A percentile compares a stretch with the other conserved stretches of the same genome.
Evolutionary conservation across 2,113 vertebrate species (phyloP).

Genomic region (Dasyprocta punctata): DNA sequence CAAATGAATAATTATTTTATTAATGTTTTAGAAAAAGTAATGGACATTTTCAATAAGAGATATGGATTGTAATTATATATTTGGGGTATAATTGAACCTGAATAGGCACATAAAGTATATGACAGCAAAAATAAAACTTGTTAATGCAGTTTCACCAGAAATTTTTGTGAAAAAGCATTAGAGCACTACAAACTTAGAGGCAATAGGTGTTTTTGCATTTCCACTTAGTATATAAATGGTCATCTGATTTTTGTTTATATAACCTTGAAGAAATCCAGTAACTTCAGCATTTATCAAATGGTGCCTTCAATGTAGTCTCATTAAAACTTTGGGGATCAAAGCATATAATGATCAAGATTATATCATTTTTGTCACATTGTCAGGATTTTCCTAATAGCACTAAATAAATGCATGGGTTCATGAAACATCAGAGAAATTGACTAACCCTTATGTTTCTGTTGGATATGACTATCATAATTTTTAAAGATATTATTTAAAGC

Average conservation of each 20-base stretch:
- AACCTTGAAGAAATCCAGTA: slow-evolving; percentile 42
- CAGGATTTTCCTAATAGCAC: background rate
- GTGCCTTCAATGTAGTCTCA: background rate
- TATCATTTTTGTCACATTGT: slow-evolving; percentile 7
- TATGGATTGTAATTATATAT: background rate
- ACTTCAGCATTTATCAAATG: slow-evolving; percentile 15
- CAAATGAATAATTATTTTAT: slow-evolving; percentile 14
- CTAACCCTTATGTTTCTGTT: background rate
- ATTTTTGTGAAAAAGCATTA: background rate
- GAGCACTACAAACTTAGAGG: background rate
- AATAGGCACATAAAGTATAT: slow-evolving; percentile 44
- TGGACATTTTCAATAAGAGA: slow-evolving; percentile 13
- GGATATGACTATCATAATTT: background rate
- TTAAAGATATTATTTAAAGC: background rate
- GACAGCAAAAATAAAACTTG: slow-evolving; percentile 40
- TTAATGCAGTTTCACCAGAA: background rate
- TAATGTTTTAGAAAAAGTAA: slow-evolving; percentile 35
- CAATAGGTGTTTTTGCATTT: background rate
- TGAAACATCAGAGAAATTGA: background rate
- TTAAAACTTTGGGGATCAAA: background rate
- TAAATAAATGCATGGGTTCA: background rate
- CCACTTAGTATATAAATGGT: slow-evolving; percentile 31
- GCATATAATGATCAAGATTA: background rate
- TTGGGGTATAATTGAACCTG: slow-evolving; percentile 39
- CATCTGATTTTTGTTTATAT: slow-evolving; percentile 31